Conservation (phyloP, 2,113 vertebrate species). For the Clarias gariepinus region DNA sequence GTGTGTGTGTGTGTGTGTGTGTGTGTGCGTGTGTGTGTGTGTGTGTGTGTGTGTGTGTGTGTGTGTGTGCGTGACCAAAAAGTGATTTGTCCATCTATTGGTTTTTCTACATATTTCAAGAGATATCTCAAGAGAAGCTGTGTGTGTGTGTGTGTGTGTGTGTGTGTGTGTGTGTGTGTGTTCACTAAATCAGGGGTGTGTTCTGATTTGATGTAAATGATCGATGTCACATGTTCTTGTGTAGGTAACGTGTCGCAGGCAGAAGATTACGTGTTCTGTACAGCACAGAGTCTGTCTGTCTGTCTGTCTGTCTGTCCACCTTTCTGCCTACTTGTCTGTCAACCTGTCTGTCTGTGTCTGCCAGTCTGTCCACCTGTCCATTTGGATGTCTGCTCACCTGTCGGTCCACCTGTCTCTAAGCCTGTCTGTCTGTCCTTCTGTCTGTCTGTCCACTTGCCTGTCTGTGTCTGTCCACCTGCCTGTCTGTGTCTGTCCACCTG, state of each 20-base stretch:
- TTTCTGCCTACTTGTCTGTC: neutral
- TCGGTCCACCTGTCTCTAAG: neutral
- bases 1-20: conserved; percentile 22
- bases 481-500: neutral
- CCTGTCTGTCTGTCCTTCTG: neutral
- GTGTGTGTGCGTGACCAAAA: neutral
- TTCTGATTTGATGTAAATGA: neutral
- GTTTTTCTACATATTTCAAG: too few relatives aligned
- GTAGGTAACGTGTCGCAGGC: neutral
- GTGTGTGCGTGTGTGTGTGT: neutral
- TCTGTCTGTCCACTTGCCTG: neutral
- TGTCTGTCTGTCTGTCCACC: neutral
- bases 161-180: conserved; percentile 31
- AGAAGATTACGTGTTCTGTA: neutral
- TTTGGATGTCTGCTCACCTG: neutral
- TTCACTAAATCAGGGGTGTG: neutral
- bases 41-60: conserved; percentile 29
- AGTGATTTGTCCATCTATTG: too few relatives aligned
- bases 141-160: neutral
- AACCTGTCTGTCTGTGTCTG: neutral
- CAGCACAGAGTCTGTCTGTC: neutral
- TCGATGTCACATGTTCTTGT: neutral
- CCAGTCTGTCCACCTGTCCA: neutral
- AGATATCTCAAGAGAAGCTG: neutral
- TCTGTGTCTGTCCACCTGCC: neutral